Base-by-base conservation (phyloP, 2,888 invertebrate genomes). In the Lucinisca nassula region DNA sequence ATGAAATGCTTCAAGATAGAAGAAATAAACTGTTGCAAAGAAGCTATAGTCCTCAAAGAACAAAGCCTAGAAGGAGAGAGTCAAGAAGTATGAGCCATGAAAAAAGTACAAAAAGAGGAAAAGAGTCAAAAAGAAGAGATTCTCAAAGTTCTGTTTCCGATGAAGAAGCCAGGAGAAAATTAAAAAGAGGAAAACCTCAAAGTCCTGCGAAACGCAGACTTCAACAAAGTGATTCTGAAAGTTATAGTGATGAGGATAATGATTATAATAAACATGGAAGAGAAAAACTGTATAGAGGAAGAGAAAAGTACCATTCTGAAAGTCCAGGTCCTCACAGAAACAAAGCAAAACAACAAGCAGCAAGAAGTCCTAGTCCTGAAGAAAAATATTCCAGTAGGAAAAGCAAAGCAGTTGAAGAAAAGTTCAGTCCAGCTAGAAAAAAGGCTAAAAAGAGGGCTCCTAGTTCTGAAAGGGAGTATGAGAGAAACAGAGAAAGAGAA, bases 1-100 rank as follows among this genome's bases (percentile, higher is more conserved):
- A 67, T 1, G 67, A 67, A 17, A 30, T 67, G 30, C 17, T 35
- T 35, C 21, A 24, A 17, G 67, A 24, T 35, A 67, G 35, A 30
- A 30, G 8, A 27, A 61, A 17, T 4, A 67, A 35, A 35, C 67
- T 12, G 14, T 67, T 35, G 2, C 32, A 17, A 10, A 67, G 67
- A 35, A 67, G 67, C 30, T 32, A 35, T 35, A 67, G 67, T 67
- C 35, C 67, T 24, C 38, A 84, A 72, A 80, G 81, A 32, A 21
- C 24, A 75, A 35, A 70, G 24, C n/a, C 24, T 10, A 58, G 58
- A 72, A 74, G 40, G 21, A 45, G 10, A 35, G 67, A 67, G 10
- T 67, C 67, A 67, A 67, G 67, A 67, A 67, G 67, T 35, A 67
- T 2, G 21, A 67, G 67, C n/a, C 21, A 35, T 45, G 82, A 61